Evolutionary conservation across 2,113 vertebrate species (phyloP).

Genomic region (Daboia siamensis): DNA sequence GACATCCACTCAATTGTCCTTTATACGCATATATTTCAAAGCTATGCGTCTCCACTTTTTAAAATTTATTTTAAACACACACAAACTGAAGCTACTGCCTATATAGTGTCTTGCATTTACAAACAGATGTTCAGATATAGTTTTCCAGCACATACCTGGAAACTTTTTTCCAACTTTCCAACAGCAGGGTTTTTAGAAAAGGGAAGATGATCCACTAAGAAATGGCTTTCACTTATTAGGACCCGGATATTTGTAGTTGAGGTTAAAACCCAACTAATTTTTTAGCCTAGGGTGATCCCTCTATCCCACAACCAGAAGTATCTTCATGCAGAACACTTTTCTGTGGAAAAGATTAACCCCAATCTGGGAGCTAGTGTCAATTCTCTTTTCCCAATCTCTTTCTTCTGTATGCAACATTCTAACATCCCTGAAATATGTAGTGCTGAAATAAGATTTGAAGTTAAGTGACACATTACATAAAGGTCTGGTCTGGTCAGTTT

Average conservation of each 20-base stretch:
- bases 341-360: neutral
- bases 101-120: neutral
- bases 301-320: neutral
- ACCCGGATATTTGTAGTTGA: neutral
- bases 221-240: neutral
- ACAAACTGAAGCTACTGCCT: neutral
- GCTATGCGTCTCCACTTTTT: neutral
- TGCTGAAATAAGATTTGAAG: neutral
- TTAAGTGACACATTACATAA: neutral
- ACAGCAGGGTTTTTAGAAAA: neutral
- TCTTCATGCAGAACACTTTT: neutral
- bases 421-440: neutral
- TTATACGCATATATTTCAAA: neutral
- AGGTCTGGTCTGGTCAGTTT: constrained; percentile 19
- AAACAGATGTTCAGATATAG: neutral
- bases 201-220: neutral
- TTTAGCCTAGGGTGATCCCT: neutral
- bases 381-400: neutral
- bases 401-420: neutral
- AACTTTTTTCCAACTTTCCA: neutral
- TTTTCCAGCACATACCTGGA: neutral
- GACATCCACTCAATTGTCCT: neutral
- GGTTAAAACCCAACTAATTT: neutral
- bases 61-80: neutral
- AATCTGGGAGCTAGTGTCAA: neutral